Evolutionary conservation across 2,113 vertebrate species (phyloP).

Genomic region (Tetraodon nigroviridis): DNA sequence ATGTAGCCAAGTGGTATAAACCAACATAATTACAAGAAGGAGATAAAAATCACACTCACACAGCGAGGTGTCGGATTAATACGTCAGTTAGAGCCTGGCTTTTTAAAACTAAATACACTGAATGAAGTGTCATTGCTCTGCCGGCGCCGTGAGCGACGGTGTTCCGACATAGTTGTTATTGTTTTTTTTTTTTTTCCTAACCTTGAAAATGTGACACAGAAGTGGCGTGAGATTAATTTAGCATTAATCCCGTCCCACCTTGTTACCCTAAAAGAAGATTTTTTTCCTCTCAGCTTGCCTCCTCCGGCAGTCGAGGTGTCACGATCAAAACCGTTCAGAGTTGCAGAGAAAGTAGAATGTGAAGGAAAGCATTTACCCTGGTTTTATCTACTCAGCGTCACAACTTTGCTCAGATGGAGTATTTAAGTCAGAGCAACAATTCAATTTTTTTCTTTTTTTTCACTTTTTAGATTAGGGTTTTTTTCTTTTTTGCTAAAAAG

Average conservation of each 20-base stretch:
- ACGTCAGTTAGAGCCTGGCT: too few relatives aligned
- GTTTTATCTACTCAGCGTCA: slow-evolving; percentile 26
- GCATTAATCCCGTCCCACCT: not conserved
- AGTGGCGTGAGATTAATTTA: not conserved
- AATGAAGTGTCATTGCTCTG: too few relatives aligned
- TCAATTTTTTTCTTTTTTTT: slow-evolving; percentile 1
- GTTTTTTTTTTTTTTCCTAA: too few relatives aligned
- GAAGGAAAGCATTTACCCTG: slow-evolving; percentile 21
- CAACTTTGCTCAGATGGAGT: slow-evolving; percentile 9
- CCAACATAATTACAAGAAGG: too few relatives aligned
- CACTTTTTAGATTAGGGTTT: slow-evolving; percentile 18
- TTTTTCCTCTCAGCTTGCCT: not conserved
- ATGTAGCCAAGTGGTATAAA: too few relatives aligned
- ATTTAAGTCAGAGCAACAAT: slow-evolving; percentile 14
- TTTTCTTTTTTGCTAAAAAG: slow-evolving; percentile 6
- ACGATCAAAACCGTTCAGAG: slow-evolving; percentile 8
- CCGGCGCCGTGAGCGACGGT: too few relatives aligned
- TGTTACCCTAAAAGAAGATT: not conserved
- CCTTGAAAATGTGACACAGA: not conserved
- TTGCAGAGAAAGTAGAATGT: not conserved
- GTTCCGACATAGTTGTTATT: too few relatives aligned
- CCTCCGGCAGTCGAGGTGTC: slow-evolving; percentile 1
- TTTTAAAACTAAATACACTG: too few relatives aligned
- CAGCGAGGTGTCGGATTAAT: too few relatives aligned
- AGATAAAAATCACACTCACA: too few relatives aligned